Evolutionary conservation across 2,888 invertebrate species (phyloP).

Genomic region (Sminthurinus aureus): DNA sequence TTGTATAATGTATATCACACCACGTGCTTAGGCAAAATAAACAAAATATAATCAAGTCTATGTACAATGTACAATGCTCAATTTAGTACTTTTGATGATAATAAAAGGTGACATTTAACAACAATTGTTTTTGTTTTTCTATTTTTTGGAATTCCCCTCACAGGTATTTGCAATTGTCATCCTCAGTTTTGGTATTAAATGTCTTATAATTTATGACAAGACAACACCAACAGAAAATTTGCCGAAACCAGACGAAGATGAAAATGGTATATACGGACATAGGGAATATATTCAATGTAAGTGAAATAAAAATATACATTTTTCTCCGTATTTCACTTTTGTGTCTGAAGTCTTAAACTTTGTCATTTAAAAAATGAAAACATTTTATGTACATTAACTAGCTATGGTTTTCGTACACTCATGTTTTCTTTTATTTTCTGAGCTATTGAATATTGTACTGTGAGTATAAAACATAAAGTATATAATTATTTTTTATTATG

Average conservation of each 20-base stretch:
- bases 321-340: not conserved
- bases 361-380: no score
- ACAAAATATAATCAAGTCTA: no score
- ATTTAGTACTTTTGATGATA: no score
- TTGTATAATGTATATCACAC: no score
- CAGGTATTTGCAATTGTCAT: constrained; percentile 36
- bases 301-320: not conserved
- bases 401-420: not conserved
- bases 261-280: not conserved
- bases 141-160: not conserved
- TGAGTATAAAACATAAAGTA: not conserved
- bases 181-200: constrained; percentile 30
- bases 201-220: constrained; percentile 21
- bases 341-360: not conserved
- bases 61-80: no score
- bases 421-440: no score
- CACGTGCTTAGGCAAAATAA: no score
- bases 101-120: not conserved
- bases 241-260: not conserved
- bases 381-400: no score
- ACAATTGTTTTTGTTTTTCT: not conserved
- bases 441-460: not conserved
- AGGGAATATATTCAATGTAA: constrained; percentile 29
- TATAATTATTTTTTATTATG: constrained; percentile 1
- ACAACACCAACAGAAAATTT: not conserved